Base-by-base conservation (phyloP, 2,888 invertebrate genomes). In the Hyalella azteca region DNA sequence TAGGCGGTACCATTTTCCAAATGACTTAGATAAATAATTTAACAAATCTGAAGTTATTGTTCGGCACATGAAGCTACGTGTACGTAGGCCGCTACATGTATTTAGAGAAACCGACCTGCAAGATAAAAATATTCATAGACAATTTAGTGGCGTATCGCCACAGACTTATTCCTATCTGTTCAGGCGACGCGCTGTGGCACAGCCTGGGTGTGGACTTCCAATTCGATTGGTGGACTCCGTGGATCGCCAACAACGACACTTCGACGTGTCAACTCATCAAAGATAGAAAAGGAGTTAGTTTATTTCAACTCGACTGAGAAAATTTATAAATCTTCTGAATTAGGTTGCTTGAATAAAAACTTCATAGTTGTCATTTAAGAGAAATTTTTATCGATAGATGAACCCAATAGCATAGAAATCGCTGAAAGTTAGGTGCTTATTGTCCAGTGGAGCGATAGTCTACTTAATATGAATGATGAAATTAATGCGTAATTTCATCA, bases 181-280 rank as follows among this genome's bases (percentile, higher is more conserved):
- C 66, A 66, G 66, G 66, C 1, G 19, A 66, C 29, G 66, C 66
- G 19, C 66, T 66, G 36, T 66, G 66, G n/a, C 39, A 36, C 36
- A 66, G 66, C 39, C 36, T 66, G 11, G 66, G 66, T 36, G 66
- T 66, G 66, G 66, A 66, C 36, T 66, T 66, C 66, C 19, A 36
- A 22, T n/a, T 36, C 19, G 36, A 36, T 19, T 66, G 66, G 66
- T 66, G 66, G 66, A 66, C 66, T 5, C 66, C 66, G 13, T 66
- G 19, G 36, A 13, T 66, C 19, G 7, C 15, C 2, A 66, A 36
- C 9, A 19, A 66, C 29, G 26, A 66, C n/a, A 36, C 11, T 36
- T 1, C 66, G 19, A 32, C 36, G 36, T 36, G 19, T 13, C 1
- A 2, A 13, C 66, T 66, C 66, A 66, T 36, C 9, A 29, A 7